Base-by-base conservation (phyloP, 2,113 vertebrate species). In the Aleadryas rufinucha region DNA sequence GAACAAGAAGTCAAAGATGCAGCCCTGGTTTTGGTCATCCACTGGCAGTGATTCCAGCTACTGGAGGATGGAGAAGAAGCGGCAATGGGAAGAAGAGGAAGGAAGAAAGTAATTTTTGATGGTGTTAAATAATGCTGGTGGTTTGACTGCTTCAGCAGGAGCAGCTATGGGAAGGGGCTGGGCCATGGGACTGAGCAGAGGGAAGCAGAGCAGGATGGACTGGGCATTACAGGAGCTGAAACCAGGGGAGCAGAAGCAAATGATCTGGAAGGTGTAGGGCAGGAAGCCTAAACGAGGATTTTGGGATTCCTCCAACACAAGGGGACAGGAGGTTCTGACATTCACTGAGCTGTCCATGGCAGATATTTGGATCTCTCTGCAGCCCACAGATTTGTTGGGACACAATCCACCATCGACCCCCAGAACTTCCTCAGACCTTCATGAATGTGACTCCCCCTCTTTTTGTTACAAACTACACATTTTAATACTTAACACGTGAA, bases 11-110 rank as follows among this genome's bases (percentile, higher is more conserved):
- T 35, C 47, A 66, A 77, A 89, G 86, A 84, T 37, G 80, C 68
- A 93, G 91, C 52, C 60, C 94, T 84, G 45, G 56, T 66, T 95
- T 90, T 84, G 89, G 86, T 68, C 72, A 84, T 74, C 79, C 66
- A 23, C 6, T 75, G 64, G 71, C 68, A 77, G 49, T 21, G 56
- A 78, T 56, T 93, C 44, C 82, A 75, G 60, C 0, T 0, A 83
- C 50, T 47, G 66, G 16, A 75, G 42, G 24, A 85, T 82, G 28
- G 28, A 82, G 22, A 91, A 84, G 44, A 18, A 65, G 42, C 0
- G 0, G 42, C 0, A 0, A 42, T 35, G 35, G 63, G 50, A 84
- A 88, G 26, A 83, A 30, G 7, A 74, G 24, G 63, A 56, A 88
- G 44, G 15, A 83, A 77, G 75, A 64, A 96, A 76, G 23, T 39